Conservation (phyloP, 2,888 invertebrate genomes). For the Odontomyia ornata region DNA sequence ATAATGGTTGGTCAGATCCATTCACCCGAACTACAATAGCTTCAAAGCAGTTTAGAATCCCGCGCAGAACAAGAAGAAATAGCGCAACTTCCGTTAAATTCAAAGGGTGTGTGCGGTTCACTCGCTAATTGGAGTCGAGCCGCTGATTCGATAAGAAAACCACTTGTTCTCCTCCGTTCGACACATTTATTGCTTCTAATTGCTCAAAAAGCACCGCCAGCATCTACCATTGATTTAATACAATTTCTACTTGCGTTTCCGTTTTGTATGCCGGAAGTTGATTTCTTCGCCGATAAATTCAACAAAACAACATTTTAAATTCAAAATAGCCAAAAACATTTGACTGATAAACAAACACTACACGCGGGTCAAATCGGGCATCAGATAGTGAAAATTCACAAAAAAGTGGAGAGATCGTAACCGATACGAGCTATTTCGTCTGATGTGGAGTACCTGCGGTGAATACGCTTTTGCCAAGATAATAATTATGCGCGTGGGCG, state of each 20-base stretch:
- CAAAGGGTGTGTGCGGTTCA: not conserved
- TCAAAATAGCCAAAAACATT: no score
- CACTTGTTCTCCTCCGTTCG: not conserved
- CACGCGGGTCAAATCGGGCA: no score
- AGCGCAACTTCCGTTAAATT: not conserved
- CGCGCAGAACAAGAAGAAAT: not conserved
- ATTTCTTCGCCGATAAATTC: not conserved
- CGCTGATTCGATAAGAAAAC: conserved; percentile 2
- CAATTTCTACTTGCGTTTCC: not conserved
- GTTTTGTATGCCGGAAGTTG: not conserved
- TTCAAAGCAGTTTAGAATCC: no score
- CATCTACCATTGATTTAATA: not conserved
- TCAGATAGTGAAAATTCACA: no score
- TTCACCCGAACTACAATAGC: not conserved
- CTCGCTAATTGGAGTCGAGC: not conserved
- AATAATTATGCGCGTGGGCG: no score
- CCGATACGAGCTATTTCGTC: no score
- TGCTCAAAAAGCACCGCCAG: not conserved
- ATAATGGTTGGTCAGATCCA: not conserved
- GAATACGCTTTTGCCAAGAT: no score
- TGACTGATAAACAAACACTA: no score
- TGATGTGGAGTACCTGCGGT: no score
- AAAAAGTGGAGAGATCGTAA: no score
- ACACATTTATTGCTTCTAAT: not conserved
- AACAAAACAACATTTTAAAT: no score